These are phyloP conservation scores for Theretra japonica DNA, from an alignment of 2,888 invertebrate genomes.

Conservation along the genomic window DNA sequence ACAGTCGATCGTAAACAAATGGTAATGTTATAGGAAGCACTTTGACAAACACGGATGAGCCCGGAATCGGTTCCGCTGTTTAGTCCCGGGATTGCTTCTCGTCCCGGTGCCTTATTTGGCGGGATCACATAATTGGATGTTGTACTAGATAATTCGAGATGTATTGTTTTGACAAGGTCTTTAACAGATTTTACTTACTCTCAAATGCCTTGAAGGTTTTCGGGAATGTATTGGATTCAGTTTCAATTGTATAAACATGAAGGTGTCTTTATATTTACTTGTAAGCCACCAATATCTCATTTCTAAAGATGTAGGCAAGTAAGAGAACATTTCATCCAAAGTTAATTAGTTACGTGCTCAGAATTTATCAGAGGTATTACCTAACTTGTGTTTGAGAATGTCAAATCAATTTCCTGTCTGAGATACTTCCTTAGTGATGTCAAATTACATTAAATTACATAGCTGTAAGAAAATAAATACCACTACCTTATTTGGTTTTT, in stretches of 20 bases:
- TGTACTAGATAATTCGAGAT: conserved; percentile 49
- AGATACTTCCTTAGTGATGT: too few relatives aligned
- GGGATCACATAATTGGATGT: conserved; percentile 59
- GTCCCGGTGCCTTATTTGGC: conserved; percentile 61
- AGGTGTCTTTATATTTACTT: too few relatives aligned
- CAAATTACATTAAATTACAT: too few relatives aligned
- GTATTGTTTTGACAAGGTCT: conserved; percentile 38
- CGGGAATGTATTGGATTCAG: too few relatives aligned
- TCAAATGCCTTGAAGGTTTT: not conserved
- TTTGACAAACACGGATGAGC: conserved; percentile 80
- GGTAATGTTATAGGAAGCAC: conserved; percentile 65
- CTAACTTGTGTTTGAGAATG: not conserved
- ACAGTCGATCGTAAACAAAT: conserved; percentile 40
- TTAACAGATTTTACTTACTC: not conserved
- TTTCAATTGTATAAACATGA: too few relatives aligned
- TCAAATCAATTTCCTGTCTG: too few relatives aligned
- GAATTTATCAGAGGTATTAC: not conserved
- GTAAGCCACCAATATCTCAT: not conserved
- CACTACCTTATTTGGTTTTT: too few relatives aligned
- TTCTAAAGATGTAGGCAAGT: not conserved
- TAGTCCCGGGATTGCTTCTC: conserved; percentile 67
- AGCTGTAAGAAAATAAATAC: too few relatives aligned
- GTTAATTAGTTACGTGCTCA: conserved; percentile 4
- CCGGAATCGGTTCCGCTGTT: conserved; percentile 79
- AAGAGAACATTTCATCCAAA: not conserved